phyloP scores from a whole-genome alignment of 2,797 vertebrate species.

The Microctenopoma lineatum region DNA sequence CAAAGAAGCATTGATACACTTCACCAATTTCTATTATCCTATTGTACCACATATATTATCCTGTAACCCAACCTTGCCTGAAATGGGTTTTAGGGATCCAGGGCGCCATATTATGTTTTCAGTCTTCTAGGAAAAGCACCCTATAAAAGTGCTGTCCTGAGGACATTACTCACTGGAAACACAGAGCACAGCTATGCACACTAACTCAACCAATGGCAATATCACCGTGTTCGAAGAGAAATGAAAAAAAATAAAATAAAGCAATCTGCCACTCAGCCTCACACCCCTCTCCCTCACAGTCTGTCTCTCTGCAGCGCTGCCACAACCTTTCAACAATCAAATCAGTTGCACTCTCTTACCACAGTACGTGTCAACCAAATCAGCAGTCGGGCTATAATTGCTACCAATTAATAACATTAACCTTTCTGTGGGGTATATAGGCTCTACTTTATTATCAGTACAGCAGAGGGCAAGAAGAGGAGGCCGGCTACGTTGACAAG shows the following conservation, averaged over 20 bases:
- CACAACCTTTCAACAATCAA: slow-evolving; percentile 64
- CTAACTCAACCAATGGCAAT: background rate
- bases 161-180: background rate
- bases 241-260: slow-evolving; percentile 5
- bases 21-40: too few relatives aligned
- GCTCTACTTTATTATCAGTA: slow-evolving; percentile 54
- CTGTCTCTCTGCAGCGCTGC: slow-evolving; percentile 40
- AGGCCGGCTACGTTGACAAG: slow-evolving; percentile 22
- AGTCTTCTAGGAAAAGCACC: too few relatives aligned
- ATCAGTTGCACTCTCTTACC: slow-evolving; percentile 52
- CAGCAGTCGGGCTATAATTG: slow-evolving; percentile 67
- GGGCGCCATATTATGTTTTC: too few relatives aligned
- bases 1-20: too few relatives aligned
- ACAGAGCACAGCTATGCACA: background rate
- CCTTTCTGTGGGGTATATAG: slow-evolving; percentile 55
- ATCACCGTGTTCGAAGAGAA: background rate
- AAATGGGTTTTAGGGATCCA: too few relatives aligned
- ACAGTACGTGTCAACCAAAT: slow-evolving; percentile 57
- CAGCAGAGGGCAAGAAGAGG: background rate
- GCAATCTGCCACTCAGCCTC: slow-evolving; percentile 55
- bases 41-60: too few relatives aligned
- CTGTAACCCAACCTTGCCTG: too few relatives aligned
- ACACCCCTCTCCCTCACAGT: slow-evolving; percentile 43
- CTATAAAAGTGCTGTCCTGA: background rate
- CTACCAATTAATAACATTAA: slow-evolving; percentile 68